Base-by-base conservation (phyloP, 2,888 invertebrate species). In the Trisateles emortualis region DNA sequence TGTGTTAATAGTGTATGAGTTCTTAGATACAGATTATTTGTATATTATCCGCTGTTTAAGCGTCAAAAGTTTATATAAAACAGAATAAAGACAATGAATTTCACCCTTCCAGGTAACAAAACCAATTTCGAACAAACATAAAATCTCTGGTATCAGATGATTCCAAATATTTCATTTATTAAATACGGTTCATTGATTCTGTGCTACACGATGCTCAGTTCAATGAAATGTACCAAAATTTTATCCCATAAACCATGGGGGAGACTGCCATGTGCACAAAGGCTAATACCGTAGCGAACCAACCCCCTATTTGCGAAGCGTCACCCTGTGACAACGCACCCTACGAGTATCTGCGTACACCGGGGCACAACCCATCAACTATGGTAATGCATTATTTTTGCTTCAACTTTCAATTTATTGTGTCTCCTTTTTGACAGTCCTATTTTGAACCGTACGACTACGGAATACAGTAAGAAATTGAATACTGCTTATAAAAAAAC, bases 351-450 rank as follows among this genome's bases (percentile, higher is more conserved):
- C 74, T 63, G 54, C 66, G 72, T 66, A 68, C 72, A 68, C 71
- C 68, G 79, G 79, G 78, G 79, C 81, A 80, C 80, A 73, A 76
- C 71, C 76, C 77, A 81, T 79, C 72, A 67, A 64, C 62, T 76
- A 78, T 72, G 76, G 74, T 76, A 83, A 79, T 79, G 72, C 76
- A 78, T 76, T 78, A 76, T 76, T 71, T 59, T 52, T 59, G 49
- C 55, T 57, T 33, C 39, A 38, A 17, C 17, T 49, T 49, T 36
- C 38, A 35, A 32, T 38, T 38, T 22, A 35, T 59, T 54, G 39
- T 44, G 52, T 41, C 19, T 41, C 10, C 60, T 26, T 19, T 8
- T 8, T 33, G 2, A 14, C 33, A 33, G 0, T 9, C 14, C 6
- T 14, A 13, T n/a, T 3, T 13, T 1, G 14, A 14, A 2, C 50